Evolutionary conservation across 2,113 vertebrate species (phyloP).

Genomic region (Protobothrops flavoviridis): DNA sequence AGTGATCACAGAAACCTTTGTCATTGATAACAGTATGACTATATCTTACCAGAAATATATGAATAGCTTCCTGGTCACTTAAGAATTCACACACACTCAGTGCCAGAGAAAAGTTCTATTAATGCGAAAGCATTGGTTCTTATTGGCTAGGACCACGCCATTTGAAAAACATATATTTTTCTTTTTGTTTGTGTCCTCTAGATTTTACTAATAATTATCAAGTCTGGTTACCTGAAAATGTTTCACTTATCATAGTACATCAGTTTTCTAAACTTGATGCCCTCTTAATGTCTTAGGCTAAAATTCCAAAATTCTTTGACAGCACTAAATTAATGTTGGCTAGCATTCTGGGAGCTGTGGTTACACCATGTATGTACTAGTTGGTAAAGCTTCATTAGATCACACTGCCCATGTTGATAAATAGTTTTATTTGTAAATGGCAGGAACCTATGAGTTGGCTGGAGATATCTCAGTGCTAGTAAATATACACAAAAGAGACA

Average conservation of each 20-base stretch:
- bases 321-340: neutral
- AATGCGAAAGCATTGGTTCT: conserved; percentile 7
- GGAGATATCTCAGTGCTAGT: neutral
- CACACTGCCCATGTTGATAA: neutral
- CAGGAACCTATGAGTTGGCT: neutral
- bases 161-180: neutral
- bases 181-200: neutral
- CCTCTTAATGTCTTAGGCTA: neutral
- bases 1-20: neutral
- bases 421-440: neutral
- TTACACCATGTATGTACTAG: neutral
- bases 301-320: neutral
- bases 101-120: conserved; percentile 14
- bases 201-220: neutral
- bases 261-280: neutral
- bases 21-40: neutral
- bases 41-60: neutral
- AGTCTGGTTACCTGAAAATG: neutral
- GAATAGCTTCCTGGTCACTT: neutral
- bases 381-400: neutral
- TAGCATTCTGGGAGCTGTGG: neutral
- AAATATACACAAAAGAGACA: neutral
- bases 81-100: neutral
- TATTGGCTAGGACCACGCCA: neutral
- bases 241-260: neutral